A percentile compares a stretch with the other conserved stretches of the same genome.
phyloP scores from a whole-genome alignment of 2,113 vertebrate species.

The Erythrocercus mccallii region DNA sequence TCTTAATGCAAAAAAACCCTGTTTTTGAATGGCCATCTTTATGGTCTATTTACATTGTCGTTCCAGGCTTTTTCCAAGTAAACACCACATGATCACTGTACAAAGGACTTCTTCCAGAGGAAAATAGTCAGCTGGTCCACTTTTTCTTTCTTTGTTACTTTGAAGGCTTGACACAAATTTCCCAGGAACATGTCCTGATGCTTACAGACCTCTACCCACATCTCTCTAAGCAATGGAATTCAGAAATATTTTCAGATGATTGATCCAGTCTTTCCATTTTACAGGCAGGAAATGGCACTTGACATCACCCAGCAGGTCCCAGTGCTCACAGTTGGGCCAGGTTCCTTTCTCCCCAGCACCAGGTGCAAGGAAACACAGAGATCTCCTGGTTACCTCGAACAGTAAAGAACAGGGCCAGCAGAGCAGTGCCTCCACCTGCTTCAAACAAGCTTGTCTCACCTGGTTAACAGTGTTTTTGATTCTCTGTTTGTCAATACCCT shows the following conservation, averaged over 20 bases:
- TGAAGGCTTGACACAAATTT: not conserved
- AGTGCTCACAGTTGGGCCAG: not conserved
- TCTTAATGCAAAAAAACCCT: not conserved
- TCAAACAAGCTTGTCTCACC: not conserved
- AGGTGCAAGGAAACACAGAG: not conserved
- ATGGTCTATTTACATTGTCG: not conserved
- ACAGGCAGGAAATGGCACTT: not conserved
- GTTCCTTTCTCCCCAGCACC: not conserved
- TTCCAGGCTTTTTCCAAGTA: not conserved
- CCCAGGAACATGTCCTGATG: not conserved
- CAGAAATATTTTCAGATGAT: not conserved
- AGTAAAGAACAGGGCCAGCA: not conserved
- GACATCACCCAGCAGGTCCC: not conserved
- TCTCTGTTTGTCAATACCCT: not conserved
- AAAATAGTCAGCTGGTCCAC: not conserved
- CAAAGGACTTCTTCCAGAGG: not conserved
- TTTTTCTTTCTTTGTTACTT: not conserved
- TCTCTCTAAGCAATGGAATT: not conserved
- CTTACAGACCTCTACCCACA: not conserved
- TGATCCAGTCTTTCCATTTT: not conserved
- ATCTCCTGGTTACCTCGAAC: not conserved
- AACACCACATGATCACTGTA: not conserved
- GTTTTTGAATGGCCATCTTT: not conserved
- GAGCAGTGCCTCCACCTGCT: accelerated
- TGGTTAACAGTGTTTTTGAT: not conserved